Percentiles rank a stretch among this genome's conserved stretches.
Conservation (phyloP, 1,140 invertebrate species). For the Bombus balteatus region DNA sequence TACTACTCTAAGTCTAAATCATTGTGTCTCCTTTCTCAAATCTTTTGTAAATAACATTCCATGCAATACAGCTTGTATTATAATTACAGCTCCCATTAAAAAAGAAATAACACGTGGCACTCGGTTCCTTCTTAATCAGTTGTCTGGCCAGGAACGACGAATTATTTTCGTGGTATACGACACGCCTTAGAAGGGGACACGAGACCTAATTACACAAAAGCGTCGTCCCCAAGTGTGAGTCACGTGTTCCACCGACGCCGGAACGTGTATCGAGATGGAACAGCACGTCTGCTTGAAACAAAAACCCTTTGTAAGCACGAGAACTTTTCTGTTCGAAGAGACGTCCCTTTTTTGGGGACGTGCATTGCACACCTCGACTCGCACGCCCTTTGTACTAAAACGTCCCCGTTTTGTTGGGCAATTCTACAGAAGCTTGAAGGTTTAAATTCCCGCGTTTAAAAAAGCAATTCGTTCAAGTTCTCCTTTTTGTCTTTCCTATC, state of each 20-base stretch:
- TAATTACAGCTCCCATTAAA: not conserved
- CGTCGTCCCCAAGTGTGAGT: slow-evolving; percentile 16
- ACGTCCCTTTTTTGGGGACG: not conserved
- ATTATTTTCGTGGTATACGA: slow-evolving; percentile 13
- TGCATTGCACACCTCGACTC: not conserved
- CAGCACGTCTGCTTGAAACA: slow-evolving; percentile 4
- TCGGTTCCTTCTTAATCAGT: not conserved
- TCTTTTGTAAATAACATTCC: too few relatives aligned
- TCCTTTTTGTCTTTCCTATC: not conserved
- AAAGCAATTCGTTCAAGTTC: not conserved
- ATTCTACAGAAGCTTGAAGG: not conserved
- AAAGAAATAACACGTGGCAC: not conserved
- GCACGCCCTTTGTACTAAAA: not conserved
- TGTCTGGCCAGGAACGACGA: not conserved
- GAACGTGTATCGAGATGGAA: slow-evolving; percentile 6
- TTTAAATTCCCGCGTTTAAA: not conserved
- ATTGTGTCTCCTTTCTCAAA: too few relatives aligned
- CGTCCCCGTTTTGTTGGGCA: not conserved
- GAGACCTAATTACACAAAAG: slow-evolving; percentile 23
- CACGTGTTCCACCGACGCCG: slow-evolving; percentile 4
- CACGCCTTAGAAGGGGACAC: not conserved
- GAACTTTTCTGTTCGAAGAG: not conserved
- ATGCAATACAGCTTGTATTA: not conserved
- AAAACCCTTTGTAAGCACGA: not conserved
- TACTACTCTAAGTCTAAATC: too few relatives aligned